Conservation (phyloP, 1,140 invertebrate species). For the Limonius californicus region DNA sequence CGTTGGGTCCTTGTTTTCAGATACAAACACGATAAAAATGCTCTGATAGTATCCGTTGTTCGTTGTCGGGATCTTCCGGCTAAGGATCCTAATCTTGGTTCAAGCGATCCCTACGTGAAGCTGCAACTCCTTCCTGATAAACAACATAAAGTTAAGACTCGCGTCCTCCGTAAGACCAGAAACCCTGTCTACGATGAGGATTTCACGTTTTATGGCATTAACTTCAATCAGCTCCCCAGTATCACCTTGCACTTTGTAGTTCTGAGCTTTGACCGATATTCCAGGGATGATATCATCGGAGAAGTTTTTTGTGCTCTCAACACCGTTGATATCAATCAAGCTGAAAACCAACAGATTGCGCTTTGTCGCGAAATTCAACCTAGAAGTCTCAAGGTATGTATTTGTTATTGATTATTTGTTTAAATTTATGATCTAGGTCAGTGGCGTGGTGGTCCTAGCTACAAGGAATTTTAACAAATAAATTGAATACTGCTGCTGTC, state of each 20-base stretch:
- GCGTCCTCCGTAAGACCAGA: constrained; percentile 85
- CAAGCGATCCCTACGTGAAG: constrained; percentile 91
- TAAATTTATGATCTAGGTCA: neutral
- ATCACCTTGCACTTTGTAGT: constrained; percentile 92
- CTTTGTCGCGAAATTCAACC: constrained; percentile 82
- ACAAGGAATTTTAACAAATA: too few relatives aligned
- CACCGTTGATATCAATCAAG: constrained; percentile 72
- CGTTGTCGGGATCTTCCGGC: constrained; percentile 79
- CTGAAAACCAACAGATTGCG: constrained; percentile 72
- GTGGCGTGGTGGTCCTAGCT: too few relatives aligned
- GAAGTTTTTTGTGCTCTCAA: constrained; percentile 88
- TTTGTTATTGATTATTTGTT: neutral
- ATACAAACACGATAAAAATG: constrained; percentile 84
- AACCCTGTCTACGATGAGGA: constrained; percentile 95
- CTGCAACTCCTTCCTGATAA: constrained; percentile 91
- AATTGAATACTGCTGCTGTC: too few relatives aligned
- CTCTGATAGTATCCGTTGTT: constrained; percentile 86
- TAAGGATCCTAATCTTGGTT: constrained; percentile 63
- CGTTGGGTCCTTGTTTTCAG: too few relatives aligned
- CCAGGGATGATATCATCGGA: constrained; percentile 94
- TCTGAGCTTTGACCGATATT: constrained; percentile 92
- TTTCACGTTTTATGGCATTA: constrained; percentile 93
- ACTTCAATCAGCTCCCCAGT: constrained; percentile 74
- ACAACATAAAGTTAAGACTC: constrained; percentile 91
- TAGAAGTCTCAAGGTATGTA: constrained; percentile 73